These are phyloP conservation scores for Nyctibius bracteatus DNA, from an alignment of 2,113 vertebrate genomes.

Conservation along the genomic window DNA sequence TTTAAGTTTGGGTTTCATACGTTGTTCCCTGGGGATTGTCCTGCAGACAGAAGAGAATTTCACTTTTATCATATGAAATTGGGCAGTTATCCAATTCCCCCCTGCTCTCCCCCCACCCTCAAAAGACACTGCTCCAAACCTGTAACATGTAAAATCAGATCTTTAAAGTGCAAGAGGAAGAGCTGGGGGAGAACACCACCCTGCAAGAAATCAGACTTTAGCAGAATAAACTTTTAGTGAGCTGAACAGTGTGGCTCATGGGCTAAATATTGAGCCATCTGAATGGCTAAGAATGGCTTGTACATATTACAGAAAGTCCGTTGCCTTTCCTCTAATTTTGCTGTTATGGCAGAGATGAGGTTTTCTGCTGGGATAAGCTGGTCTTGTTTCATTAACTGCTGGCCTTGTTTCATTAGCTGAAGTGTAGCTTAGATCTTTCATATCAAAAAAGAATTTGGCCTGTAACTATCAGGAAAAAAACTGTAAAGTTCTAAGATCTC, in stretches of 20 bases:
- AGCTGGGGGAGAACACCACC: background rate
- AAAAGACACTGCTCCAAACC: constrained; percentile 50
- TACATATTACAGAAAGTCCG: accelerated
- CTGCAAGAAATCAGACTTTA: constrained; percentile 30
- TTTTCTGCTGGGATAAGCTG: background rate
- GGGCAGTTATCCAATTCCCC: constrained; percentile 61
- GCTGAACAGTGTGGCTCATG: background rate
- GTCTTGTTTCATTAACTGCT: background rate
- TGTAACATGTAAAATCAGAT: constrained; percentile 54
- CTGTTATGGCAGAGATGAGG: background rate
- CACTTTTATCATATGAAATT: constrained; percentile 77
- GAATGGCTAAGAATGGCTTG: background rate
- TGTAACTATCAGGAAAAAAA: background rate
- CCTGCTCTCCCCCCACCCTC: background rate
- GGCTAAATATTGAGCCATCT: background rate
- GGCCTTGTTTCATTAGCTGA: background rate
- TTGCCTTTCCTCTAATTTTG: background rate
- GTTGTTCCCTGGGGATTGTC: constrained; percentile 69
- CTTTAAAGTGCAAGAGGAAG: constrained; percentile 53
- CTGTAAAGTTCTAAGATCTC: background rate
- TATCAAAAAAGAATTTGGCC: background rate
- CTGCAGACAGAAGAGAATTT: constrained; percentile 83
- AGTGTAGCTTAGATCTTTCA: background rate
- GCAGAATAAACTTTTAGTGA: background rate
- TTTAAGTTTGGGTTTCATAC: constrained; percentile 79